Base-by-base conservation (phyloP, 2,113 vertebrate genomes). In the Sciurus niger region DNA sequence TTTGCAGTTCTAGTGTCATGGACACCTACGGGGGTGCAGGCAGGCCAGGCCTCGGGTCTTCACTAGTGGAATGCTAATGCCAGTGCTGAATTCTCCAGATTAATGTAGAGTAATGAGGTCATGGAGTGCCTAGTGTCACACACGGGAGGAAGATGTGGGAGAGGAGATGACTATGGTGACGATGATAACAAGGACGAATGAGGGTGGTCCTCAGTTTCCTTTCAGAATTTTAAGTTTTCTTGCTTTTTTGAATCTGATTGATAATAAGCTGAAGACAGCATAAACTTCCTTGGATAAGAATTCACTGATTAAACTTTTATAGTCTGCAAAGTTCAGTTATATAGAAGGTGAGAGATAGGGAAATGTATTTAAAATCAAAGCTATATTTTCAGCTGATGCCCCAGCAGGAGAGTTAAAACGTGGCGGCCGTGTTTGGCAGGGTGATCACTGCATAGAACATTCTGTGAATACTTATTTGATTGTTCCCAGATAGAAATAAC, bases 321-420 rank as follows among this genome's bases (percentile, higher is more conserved):
- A 25, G 1, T 40, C 67, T 53, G 11, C 8, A 53, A 58, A 91
- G 53, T 63, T 82, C 7, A 73, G 18, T 58, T 58, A 53, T 16
- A 65, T 7, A 28, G 30, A 43, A 60, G 46, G 53, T 86, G 30
- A 80, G 37, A 89, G 48, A 55, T 5, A 73, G n/a, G 48, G 20
- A 94, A 74, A 76, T 79, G 30, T 65, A 84, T 84, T 84, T 43
- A 73, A 86, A 84, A 28, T 25, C 83, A 55, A 79, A 84, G 82
- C 74, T 85, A 3, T 53, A 60, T 12, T 11, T 18, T 14, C 20
- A 12, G 37, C 37, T 37, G 11, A 37, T 1, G 2, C 14, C 28
- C 51, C n/a, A 73, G n/a, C 65, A 40, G n/a, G 34, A 78, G 34
- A n/a, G 53, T 53, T 63, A 32, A 84, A 43, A 6, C 4, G 4